phyloP scores from a whole-genome alignment of 2,113 vertebrate species.

The Zosterops lateralis region DNA sequence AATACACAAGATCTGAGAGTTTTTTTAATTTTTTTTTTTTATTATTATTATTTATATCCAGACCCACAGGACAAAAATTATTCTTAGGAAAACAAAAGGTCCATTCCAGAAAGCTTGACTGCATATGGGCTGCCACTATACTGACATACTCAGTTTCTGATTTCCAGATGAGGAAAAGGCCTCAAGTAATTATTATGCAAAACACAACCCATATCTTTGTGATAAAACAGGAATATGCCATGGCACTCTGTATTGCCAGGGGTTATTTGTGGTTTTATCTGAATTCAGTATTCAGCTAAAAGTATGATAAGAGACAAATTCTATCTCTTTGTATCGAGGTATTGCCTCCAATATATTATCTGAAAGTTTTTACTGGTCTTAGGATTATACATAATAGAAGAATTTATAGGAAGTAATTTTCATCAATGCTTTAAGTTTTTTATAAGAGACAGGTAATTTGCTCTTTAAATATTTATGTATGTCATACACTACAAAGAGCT shows the following conservation, averaged over 20 bases:
- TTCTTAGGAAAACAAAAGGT: not conserved
- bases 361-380: not conserved
- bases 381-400: not conserved
- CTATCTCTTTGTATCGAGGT: conserved; percentile 13
- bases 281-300: conserved; percentile 24
- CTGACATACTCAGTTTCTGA: not conserved
- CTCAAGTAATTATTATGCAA: not conserved
- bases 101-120: not conserved
- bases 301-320: conserved; percentile 17
- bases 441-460: conserved; percentile 3
- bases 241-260: not conserved
- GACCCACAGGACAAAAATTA: not conserved
- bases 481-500: not conserved
- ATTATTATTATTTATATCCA: not conserved
- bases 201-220: not conserved
- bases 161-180: conserved; percentile 21
- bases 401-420: conserved; percentile 31
- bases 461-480: conserved; percentile 58
- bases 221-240: not conserved
- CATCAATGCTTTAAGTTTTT: not conserved
- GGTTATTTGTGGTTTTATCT: conserved; percentile 35
- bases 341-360: not conserved
- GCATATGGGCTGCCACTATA: not conserved
- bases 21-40: not conserved
- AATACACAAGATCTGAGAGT: not conserved